phyloP scores from a whole-genome alignment of 2,797 vertebrate species.

The Hafferia zeledoni region DNA sequence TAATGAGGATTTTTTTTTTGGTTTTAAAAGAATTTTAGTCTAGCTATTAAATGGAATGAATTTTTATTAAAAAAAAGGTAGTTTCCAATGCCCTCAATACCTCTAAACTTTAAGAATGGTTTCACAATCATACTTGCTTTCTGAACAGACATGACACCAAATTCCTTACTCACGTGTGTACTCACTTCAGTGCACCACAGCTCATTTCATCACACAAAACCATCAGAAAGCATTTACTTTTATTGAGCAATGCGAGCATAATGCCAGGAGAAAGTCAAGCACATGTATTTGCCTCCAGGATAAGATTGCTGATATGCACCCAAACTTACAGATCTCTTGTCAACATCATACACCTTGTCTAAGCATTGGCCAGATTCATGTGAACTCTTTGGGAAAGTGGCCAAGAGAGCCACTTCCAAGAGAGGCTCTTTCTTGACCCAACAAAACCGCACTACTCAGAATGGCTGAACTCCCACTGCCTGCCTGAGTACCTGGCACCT shows the following conservation, averaged over 20 bases:
- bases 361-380: neutral
- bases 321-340: neutral
- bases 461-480: rapidly evolving
- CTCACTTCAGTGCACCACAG: neutral
- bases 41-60: neutral
- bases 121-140: neutral
- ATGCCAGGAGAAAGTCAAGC: neutral
- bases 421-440: neutral
- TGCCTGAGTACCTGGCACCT: neutral
- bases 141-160: neutral
- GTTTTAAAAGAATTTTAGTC: neutral
- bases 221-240: neutral
- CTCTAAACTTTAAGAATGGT: neutral
- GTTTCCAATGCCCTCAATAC: neutral
- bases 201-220: neutral
- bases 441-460: neutral
- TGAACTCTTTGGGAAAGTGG: neutral
- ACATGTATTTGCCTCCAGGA: conserved; percentile 12
- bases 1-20: neutral
- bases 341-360: neutral
- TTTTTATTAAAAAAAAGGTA: neutral
- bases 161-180: neutral
- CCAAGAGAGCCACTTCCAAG: neutral
- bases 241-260: neutral
- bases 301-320: neutral